Evolutionary conservation across 2,888 invertebrate genomes (phyloP), one percentile per base, ranked within the genome.

Genomic region (Ariolimax columbianus): DNA sequence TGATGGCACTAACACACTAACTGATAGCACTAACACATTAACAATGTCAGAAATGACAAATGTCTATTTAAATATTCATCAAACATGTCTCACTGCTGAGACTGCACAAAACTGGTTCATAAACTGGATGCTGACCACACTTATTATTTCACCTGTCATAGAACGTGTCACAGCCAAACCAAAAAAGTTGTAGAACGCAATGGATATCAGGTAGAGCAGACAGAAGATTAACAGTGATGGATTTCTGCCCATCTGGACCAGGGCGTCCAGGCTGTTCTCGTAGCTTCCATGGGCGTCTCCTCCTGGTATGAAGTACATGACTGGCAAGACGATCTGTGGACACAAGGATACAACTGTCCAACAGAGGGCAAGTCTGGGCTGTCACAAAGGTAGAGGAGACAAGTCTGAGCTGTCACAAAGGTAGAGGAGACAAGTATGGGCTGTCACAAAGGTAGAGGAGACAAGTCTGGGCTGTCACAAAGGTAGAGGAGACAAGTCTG

Each of bases 151-250:
- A 93, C 93, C 93, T 87, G 93, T 93, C 19, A 92, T 87, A 17
- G 92, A 92, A 82, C 91, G 90, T 11, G 93, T 92, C 36, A 93
- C 92, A 23, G 93, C 91, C 72, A 93, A 84, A 19, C 92, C 92
- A 89, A 93, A 93, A 86, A 92, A 93, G 86, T 93, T 93, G 84
- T 93, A 93, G 86, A 93, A 93, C 23, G 92, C 93, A 63, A 92
- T 93, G 70, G 92, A 93, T 6, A 86, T 59, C 23, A 93, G 89
- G 85, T 93, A 93, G 2, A 92, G 89, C 4, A 92, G 86, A 87
- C 91, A 92, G 86, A 92, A 91, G 40, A 90, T 87, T 26, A 92
- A 88, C 1, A 92, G 88, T 40, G 87, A 86, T 4, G 91, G 88
- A 66, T 90, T 90, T 84, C 92, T 90, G 26, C 86, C 88, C 11